These are phyloP conservation scores for Aphelenchoides bicaudatus DNA, from an alignment of 2,888 invertebrate genomes.

Conservation along the genomic window DNA sequence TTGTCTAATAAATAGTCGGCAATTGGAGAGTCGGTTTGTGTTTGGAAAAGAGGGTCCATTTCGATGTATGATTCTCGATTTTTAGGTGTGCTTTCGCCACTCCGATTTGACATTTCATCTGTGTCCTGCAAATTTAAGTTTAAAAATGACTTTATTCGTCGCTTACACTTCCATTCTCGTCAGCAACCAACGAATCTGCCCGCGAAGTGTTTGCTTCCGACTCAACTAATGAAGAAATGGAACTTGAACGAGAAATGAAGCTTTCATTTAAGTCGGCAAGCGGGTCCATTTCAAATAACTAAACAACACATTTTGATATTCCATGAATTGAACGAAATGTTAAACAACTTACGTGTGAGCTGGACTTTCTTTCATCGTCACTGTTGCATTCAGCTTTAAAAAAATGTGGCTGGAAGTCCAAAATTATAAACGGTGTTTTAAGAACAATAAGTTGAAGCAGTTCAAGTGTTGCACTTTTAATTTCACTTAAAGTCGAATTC, in stretches of 20 bases:
- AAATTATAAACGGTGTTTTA: background rate
- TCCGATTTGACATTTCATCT: no score
- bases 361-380: no score
- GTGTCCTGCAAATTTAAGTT: conserved; percentile 6
- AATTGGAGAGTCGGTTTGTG: no score
- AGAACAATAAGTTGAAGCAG: conserved; percentile 23
- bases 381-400: conserved; percentile 6
- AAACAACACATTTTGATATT: conserved; percentile 5
- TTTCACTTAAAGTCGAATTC: conserved; percentile 24
- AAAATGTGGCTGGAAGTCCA: conserved; percentile 15
- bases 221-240: conserved; percentile 4
- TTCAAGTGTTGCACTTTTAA: conserved; percentile 25
- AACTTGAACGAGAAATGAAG: conserved; percentile 11
- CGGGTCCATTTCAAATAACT: background rate
- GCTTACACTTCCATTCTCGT: no score
- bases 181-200: background rate
- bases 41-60: conserved; percentile 7
- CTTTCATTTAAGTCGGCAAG: conserved; percentile 7
- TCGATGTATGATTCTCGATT: background rate
- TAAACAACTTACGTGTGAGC: no score
- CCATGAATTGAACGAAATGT: no score
- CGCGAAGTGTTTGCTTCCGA: conserved; percentile 7
- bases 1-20: background rate
- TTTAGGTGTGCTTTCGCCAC: no score
- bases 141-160: no score